These are phyloP conservation scores for Myotis planiceps DNA, from an alignment of 2,797 vertebrate species.

Conservation along the genomic window DNA sequence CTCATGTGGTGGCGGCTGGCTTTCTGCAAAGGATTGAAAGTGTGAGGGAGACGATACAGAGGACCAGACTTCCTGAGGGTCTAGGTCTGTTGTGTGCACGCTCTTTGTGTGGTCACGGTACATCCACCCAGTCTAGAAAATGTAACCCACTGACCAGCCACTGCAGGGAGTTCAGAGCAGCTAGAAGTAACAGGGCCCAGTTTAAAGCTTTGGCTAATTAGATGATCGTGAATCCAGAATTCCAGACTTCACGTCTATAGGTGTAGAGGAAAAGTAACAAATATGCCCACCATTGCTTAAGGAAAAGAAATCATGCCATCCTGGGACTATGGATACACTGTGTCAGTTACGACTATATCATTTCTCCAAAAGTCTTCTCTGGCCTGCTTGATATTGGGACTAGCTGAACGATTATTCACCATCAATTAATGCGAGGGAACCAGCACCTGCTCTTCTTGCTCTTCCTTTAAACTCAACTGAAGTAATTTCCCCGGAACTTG, in stretches of 20 bases:
- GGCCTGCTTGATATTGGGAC: neutral
- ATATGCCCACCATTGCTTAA: neutral
- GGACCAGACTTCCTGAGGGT: neutral
- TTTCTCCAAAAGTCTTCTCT: neutral
- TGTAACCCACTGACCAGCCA: neutral
- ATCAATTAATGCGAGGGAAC: neutral
- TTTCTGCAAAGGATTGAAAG: neutral
- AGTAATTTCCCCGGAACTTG: neutral
- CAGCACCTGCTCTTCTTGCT: neutral
- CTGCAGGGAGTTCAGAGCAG: neutral
- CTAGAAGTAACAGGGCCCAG: neutral
- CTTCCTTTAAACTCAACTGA: conserved; percentile 4
- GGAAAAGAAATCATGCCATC: neutral
- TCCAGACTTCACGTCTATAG: neutral
- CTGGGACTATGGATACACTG: neutral
- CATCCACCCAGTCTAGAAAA: neutral
- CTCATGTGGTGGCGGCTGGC: neutral
- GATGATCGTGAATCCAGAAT: neutral
- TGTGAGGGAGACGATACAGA: accelerated
- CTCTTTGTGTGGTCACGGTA: neutral
- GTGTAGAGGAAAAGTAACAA: neutral
- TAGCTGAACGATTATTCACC: neutral
- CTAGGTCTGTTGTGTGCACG: accelerated
- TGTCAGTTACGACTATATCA: neutral
- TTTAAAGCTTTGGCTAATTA: neutral